These are phyloP conservation scores for Ctenochaetus hawaiiensis DNA, from an alignment of 2,797 vertebrate genomes.

Conservation along the genomic window DNA sequence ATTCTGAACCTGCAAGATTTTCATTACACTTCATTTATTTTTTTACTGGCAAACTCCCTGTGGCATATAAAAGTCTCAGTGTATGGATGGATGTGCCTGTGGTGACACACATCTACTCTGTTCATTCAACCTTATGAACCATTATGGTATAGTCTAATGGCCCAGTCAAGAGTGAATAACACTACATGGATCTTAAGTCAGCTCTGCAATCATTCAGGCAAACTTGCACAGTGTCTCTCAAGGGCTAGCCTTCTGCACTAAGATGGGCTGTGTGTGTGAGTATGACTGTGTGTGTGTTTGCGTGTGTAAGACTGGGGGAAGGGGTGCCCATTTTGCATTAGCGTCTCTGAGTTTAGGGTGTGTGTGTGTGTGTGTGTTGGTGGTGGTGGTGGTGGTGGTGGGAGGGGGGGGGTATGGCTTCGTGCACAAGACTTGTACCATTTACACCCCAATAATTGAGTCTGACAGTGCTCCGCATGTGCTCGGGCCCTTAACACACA, in stretches of 20 bases:
- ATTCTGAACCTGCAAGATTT: slow-evolving; percentile 4
- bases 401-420: slow-evolving; percentile 17
- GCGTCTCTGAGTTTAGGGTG: slow-evolving; percentile 25
- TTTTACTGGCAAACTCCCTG: background rate
- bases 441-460: slow-evolving; percentile 53
- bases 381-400: no score
- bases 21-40: slow-evolving; percentile 16
- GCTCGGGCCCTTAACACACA: slow-evolving; percentile 9
- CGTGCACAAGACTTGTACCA: slow-evolving; percentile 26
- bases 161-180: slow-evolving; percentile 51
- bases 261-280: background rate
- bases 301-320: background rate
- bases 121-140: slow-evolving; percentile 39
- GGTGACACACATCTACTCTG: slow-evolving; percentile 33
- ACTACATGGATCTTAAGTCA: slow-evolving; percentile 22
- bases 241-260: slow-evolving; percentile 15
- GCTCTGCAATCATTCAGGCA: slow-evolving; percentile 38
- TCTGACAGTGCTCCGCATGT: slow-evolving; percentile 57
- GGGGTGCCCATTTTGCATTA: slow-evolving; percentile 24
- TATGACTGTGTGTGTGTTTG: slow-evolving; percentile 11
- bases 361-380: background rate
- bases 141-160: slow-evolving; percentile 43
- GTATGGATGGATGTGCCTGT: slow-evolving; percentile 10
- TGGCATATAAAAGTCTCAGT: slow-evolving; percentile 1
- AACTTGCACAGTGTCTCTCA: slow-evolving; percentile 26